phyloP scores from a whole-genome alignment of 2,888 invertebrate species.

The Sarcophaga variegata region DNA sequence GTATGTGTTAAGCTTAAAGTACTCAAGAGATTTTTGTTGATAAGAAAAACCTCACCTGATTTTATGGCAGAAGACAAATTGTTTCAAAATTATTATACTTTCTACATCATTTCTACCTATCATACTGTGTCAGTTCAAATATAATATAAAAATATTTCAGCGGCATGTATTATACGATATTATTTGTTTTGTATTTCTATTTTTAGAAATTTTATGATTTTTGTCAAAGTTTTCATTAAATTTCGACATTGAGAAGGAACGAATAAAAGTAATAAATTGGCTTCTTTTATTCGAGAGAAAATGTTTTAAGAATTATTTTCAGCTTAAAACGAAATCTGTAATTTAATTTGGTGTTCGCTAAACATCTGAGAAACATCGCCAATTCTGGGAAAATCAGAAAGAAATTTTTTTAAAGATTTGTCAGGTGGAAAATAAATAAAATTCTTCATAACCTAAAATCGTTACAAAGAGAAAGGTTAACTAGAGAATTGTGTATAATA shows the following conservation, averaged over 20 bases:
- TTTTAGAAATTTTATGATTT: conserved; percentile 22
- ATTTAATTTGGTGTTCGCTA: too few species aligned
- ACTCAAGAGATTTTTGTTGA: conserved; percentile 50
- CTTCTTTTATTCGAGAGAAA: background rate
- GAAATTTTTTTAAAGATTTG: too few species aligned
- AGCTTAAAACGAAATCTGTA: too few species aligned
- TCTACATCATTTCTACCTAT: background rate
- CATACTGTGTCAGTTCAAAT: conserved; percentile 33
- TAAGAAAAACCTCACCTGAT: conserved; percentile 48
- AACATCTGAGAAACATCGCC: too few species aligned
- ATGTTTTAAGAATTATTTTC: background rate
- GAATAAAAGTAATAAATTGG: background rate
- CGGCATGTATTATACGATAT: background rate
- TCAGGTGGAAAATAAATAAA: too few species aligned
- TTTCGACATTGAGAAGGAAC: background rate
- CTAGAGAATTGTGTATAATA: too few species aligned
- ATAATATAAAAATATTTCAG: conserved; percentile 20
- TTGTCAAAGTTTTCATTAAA: background rate
- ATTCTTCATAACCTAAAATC: too few species aligned
- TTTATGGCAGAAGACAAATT: conserved; percentile 48
- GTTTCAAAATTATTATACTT: conserved; percentile 35
- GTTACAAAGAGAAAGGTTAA: too few species aligned
- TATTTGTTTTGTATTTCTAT: background rate
- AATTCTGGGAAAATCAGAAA: too few species aligned
- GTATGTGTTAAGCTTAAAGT: conserved; percentile 51